phyloP scores from a whole-genome alignment of 1,140 invertebrate species.

The Drosophila ambigua region DNA sequence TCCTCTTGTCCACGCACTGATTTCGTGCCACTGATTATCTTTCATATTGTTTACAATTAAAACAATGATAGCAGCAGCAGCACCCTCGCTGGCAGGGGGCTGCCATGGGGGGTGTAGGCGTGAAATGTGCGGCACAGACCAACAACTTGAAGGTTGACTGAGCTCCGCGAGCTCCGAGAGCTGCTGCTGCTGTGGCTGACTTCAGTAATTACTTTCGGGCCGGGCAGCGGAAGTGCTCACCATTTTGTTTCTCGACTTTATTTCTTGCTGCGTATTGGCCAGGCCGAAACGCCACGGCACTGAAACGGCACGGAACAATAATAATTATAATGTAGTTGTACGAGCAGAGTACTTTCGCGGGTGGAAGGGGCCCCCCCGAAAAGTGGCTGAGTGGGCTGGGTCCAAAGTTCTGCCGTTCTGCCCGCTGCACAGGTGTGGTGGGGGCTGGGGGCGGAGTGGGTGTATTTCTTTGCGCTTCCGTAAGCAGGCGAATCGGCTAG shows the following conservation, averaged over 20 bases:
- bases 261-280: constrained; percentile 69
- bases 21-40: constrained; percentile 67
- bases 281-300: neutral
- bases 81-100: too few relatives aligned
- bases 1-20: constrained; percentile 28
- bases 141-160: constrained; percentile 30
- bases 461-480: constrained; percentile 79
- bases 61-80: constrained; percentile 38
- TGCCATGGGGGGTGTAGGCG: constrained; percentile 22
- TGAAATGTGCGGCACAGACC: constrained; percentile 67
- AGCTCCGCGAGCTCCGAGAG: neutral
- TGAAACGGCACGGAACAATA: constrained; percentile 8
- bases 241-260: constrained; percentile 59
- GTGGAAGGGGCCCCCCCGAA: too few relatives aligned
- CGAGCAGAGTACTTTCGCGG: neutral
- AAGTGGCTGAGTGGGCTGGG: constrained; percentile 20
- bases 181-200: constrained; percentile 9
- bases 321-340: too few relatives aligned
- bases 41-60: constrained; percentile 71
- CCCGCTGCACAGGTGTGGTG: constrained; percentile 53
- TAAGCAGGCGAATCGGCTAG: constrained; percentile 67
- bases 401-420: constrained; percentile 60
- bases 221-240: constrained; percentile 48
- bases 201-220: constrained; percentile 52
- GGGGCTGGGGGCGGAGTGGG: constrained; percentile 37